Percentiles rank a stretch among this genome's conserved stretches.
Evolutionary conservation across 2,797 vertebrate genomes (phyloP).

Genomic region (Cyprinella venusta): DNA sequence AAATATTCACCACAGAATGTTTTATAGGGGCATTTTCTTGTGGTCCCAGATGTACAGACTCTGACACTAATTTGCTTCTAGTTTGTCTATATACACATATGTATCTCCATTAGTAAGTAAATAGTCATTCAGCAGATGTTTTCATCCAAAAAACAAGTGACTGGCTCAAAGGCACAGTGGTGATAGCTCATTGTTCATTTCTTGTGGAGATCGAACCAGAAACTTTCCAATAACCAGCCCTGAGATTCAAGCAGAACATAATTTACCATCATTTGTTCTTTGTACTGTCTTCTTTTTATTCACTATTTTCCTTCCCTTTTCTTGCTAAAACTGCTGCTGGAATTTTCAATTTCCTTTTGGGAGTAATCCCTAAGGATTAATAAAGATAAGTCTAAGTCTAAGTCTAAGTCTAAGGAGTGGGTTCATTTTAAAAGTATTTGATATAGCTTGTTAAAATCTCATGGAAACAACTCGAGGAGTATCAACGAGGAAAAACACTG

Average conservation of each 20-base stretch:
- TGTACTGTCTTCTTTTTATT: too few relatives aligned
- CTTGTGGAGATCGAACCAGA: background rate
- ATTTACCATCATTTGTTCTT: too few relatives aligned
- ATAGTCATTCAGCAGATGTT: background rate
- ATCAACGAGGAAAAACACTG: background rate
- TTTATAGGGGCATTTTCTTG: background rate
- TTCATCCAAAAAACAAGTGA: background rate
- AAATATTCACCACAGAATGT: background rate
- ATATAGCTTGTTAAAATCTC: background rate
- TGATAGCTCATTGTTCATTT: background rate
- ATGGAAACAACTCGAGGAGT: background rate
- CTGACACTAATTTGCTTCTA: background rate
- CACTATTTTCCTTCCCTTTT: too few relatives aligned
- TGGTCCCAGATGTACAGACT: background rate
- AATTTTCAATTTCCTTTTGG: too few relatives aligned
- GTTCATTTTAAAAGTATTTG: background rate
- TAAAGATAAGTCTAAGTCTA: too few relatives aligned
- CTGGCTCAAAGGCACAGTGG: background rate
- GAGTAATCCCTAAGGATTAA: too few relatives aligned
- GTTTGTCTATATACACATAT: background rate
- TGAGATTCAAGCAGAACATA: background rate
- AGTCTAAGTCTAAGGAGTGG: too few relatives aligned
- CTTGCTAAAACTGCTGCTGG: too few relatives aligned
- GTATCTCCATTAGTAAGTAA: conserved; percentile 18
- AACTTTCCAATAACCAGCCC: conserved; percentile 9